Evolutionary conservation across 2,888 invertebrate species (phyloP), one percentile per base, ranked within the genome.

Genomic region (Neoitamus cyanurus): DNA sequence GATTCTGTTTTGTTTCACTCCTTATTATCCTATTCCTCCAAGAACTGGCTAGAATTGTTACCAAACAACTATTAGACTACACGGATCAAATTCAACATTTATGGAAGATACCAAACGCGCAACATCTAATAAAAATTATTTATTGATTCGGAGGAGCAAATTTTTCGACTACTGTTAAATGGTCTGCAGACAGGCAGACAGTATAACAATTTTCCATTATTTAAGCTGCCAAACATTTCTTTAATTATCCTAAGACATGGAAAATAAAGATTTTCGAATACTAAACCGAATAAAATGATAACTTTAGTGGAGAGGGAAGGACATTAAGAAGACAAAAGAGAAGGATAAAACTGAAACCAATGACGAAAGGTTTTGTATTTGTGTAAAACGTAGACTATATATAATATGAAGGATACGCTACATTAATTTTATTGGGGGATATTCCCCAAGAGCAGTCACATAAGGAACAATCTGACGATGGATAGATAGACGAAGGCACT

Each of bases 401-500:
- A 25, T n/a, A 28, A 13, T 30, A 28, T 46, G 28, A 42, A 28
- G 42, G 30, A 69, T 36, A 25, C 11, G 34, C 42, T 70, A 69
- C 69, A 82, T 58, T 30, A 31, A 48, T 58, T 20, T 48, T 20
- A 3, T 15, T n/a, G 48, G 48, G 15, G 3, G 2, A 48, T 7
- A 20, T 20, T 48, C 15, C 48, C 48, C 48, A 7, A 48, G 15
- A 25, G 28, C 42, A 77, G 30, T 20, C 42, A 46, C 20, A 77
- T 36, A 37, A 37, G 58, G 58, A 20, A 25, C 15, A 20, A 20
- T 9, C 25, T 15, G 58, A 30, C 11, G 46, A 77, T 42, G 25
- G 25, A 28, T 11, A 42, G 11, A 42, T 77, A 42, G 11, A 42
- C 46, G 77, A 77, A 77, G 77, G 77, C 77, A 77, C 77, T 77